Evolutionary conservation across 2,797 vertebrate genomes (phyloP).

Genomic region (Labroides dimidiatus): DNA sequence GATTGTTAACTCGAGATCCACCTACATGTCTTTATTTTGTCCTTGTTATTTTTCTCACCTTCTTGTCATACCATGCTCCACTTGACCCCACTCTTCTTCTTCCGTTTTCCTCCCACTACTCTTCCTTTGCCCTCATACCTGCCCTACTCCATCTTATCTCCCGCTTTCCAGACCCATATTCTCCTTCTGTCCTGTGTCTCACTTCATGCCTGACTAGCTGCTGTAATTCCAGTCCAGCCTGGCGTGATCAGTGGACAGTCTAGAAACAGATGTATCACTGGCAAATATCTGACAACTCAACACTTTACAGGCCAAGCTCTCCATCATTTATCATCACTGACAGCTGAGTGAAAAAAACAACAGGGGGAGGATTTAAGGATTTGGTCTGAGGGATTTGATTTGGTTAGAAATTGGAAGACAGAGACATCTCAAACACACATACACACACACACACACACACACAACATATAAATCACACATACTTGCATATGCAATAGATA

Average conservation of each 20-base stretch:
- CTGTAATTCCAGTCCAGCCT: conserved; percentile 68
- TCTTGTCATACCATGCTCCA: neutral
- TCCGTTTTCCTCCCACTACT: neutral
- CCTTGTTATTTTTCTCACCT: neutral
- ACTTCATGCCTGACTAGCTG: conserved; percentile 63
- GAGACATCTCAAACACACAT: conserved; percentile 3
- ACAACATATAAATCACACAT: neutral
- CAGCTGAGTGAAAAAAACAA: conserved; percentile 54
- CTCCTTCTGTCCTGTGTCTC: conserved; percentile 38
- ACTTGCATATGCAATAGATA: neutral
- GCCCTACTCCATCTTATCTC: conserved; percentile 2
- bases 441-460: neutral
- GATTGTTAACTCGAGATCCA: conserved; percentile 22
- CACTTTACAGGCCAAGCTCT: conserved; percentile 63
- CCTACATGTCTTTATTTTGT: conserved; percentile 26
- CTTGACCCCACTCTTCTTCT: neutral
- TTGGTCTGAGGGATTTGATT: conserved; percentile 16
- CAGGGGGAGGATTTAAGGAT: conserved; percentile 27
- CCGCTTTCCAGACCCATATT: neutral
- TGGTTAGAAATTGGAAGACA: conserved; percentile 12
- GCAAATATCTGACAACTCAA: conserved; percentile 68
- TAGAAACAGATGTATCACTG: conserved; percentile 75
- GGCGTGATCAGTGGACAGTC: conserved; percentile 61
- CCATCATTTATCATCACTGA: conserved; percentile 76
- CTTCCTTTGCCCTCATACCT: conserved; percentile 7